phyloP scores from a whole-genome alignment of 2,113 vertebrate genomes.

The Triplophysa siluroides region DNA sequence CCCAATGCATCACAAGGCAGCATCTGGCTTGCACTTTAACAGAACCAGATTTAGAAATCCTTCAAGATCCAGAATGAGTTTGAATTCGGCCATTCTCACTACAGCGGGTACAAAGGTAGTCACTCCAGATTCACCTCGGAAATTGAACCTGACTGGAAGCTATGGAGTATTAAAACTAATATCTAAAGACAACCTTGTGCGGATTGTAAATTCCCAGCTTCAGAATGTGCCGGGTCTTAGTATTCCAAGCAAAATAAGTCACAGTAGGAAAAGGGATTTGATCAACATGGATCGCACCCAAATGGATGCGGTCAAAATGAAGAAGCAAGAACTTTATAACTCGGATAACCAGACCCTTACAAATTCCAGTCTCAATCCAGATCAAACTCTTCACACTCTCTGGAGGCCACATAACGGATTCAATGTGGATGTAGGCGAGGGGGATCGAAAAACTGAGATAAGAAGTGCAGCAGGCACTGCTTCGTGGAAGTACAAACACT shows the following conservation, averaged over 20 bases:
- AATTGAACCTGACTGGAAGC: conserved; percentile 72
- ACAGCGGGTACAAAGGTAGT: conserved; percentile 65
- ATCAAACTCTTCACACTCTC: conserved; percentile 50
- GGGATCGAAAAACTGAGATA: conserved; percentile 53
- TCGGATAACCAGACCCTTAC: conserved; percentile 69
- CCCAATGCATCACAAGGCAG: conserved; percentile 62
- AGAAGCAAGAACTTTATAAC: conserved; percentile 66
- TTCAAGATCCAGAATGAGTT: conserved; percentile 60
- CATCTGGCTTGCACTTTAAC: conserved; percentile 63
- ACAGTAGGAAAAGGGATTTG: conserved; percentile 76
- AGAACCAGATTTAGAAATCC: conserved; percentile 69
- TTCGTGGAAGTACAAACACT: conserved; percentile 63
- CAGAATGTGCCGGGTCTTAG: conserved; percentile 64
- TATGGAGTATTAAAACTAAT: conserved; percentile 72
- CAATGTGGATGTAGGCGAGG: conserved; percentile 53
- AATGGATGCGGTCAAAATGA: conserved; percentile 63
- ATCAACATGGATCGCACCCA: conserved; percentile 72
- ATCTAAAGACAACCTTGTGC: conserved; percentile 74
- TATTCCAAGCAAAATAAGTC: conserved; percentile 69
- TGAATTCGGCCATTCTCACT: conserved; percentile 58
- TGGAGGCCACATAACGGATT: conserved; percentile 56
- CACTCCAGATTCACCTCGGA: conserved; percentile 60
- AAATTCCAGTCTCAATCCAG: conserved; percentile 60
- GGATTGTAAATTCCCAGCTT: conserved; percentile 77
- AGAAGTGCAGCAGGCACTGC: conserved; percentile 48